These are phyloP conservation scores for Dioctria linearis DNA, from an alignment of 2,888 invertebrate species.

Conservation along the genomic window DNA sequence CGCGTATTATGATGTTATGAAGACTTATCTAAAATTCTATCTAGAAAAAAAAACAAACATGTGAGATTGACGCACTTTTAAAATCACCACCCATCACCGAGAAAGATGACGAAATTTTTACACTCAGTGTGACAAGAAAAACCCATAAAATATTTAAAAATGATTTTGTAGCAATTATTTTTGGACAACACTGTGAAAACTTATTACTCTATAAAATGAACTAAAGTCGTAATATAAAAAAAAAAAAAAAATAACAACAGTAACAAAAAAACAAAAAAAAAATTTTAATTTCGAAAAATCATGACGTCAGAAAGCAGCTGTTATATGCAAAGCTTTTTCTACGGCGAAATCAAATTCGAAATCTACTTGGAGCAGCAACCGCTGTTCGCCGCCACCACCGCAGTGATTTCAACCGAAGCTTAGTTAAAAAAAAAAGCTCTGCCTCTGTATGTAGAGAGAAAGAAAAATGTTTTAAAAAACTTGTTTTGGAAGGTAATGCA, in stretches of 20 bases:
- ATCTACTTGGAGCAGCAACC: constrained; percentile 23
- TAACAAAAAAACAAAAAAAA: neutral
- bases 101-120: constrained; percentile 22
- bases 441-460: too few relatives aligned
- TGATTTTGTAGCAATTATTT: constrained; percentile 22
- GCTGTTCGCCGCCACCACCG: neutral
- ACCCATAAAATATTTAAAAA: neutral
- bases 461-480: neutral
- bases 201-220: constrained; percentile 10
- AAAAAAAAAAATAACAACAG: neutral
- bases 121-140: neutral
- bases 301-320: constrained; percentile 2
- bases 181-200: constrained; percentile 36
- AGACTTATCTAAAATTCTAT: neutral
- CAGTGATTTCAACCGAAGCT: too few relatives aligned
- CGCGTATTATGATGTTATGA: neutral
- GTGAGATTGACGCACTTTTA: constrained; percentile 21
- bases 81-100: constrained; percentile 22
- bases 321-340: neutral
- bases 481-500: constrained; percentile 13
- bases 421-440: too few relatives aligned
- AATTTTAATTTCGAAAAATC: too few relatives aligned
- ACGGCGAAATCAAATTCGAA: neutral
- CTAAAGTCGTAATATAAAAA: neutral
- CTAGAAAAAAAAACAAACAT: neutral